Evolutionary conservation across 1,140 invertebrate species (phyloP), one percentile per base, ranked within the genome.

Genomic region (Lutraria rhynchaena): DNA sequence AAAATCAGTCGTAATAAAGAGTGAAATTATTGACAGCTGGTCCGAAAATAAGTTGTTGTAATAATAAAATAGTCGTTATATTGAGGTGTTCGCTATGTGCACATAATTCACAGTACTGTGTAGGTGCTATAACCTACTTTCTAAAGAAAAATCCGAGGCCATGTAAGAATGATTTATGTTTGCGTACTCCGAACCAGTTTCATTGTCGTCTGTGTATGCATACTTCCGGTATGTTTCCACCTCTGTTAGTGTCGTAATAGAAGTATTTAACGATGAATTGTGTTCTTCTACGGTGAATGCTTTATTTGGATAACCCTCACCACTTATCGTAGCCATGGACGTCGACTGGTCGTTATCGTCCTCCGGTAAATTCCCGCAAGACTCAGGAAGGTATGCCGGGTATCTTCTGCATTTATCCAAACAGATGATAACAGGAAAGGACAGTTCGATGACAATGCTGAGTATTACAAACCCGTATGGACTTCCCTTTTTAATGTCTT

Each of bases 181-280:
- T n/a, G n/a, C n/a, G n/a, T n/a, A 7, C 24, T 4, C 51, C 19
- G 51, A 53, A 19, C 51, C 51, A 53, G 4, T 22, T 35, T 44
- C 65, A 22, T 19, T 22, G 24, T 70, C 67, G 5, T 51, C 46
- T 29, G 29, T 7, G 27, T 35, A 55, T 2, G 67, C 44, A 35
- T 24, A 70, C 31, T 35, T 70, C 31, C 49, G 4, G 67, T 53
- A 70, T 3, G 67, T 70, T 35, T 70, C 67, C 1, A 24, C 31
- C 35, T 70, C 67, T 27, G 67, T 9, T 44, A 70, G 33, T 7
- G 67, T 53, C 4, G 67, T 49, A 24, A 24, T 15, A 22, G 67
- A 70, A 19, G 67, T 70, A 13, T 15, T 1, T 19, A 55, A 9
- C 29, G 67, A 70, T 7, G 58, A 15, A 29, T 41, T 27, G 24